Conservation (phyloP, 1,140 invertebrate genomes). For the Pteromalus puparum region DNA sequence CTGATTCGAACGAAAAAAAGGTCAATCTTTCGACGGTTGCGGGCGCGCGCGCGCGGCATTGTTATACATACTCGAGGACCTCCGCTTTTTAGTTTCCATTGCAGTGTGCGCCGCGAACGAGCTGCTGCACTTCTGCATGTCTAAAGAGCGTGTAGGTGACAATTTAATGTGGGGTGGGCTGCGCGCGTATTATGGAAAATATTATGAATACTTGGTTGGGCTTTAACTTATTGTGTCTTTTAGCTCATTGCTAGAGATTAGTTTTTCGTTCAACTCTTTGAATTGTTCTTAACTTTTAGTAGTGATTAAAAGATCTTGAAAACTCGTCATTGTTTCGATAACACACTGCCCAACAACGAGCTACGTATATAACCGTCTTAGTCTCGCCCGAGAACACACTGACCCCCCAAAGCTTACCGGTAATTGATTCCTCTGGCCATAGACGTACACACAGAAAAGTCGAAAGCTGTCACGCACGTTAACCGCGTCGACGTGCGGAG, state of each 20-base stretch:
- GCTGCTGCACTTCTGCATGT: neutral
- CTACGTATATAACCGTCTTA: too few relatives aligned
- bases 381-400: too few relatives aligned
- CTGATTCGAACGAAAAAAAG: constrained; percentile 43
- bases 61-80: constrained; percentile 14
- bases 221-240: too few relatives aligned
- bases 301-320: too few relatives aligned
- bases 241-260: too few relatives aligned
- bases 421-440: neutral
- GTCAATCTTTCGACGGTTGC: constrained; percentile 30
- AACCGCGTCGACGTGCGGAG: neutral
- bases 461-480: neutral
- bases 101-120: neutral
- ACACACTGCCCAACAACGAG: too few relatives aligned
- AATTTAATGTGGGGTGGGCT: constrained; percentile 24
- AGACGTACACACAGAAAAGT: neutral
- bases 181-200: constrained; percentile 3
- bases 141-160: constrained; percentile 35
- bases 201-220: neutral
- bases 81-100: constrained; percentile 19
- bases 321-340: too few relatives aligned
- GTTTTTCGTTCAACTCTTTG: too few relatives aligned
- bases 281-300: too few relatives aligned
- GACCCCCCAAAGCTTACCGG: too few relatives aligned
- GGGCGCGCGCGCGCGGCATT: constrained; percentile 16